Percentiles rank a stretch among this genome's conserved stretches.
Evolutionary conservation across 2,113 vertebrate genomes (phyloP).

Genomic region (Protobothrops flavoviridis): DNA sequence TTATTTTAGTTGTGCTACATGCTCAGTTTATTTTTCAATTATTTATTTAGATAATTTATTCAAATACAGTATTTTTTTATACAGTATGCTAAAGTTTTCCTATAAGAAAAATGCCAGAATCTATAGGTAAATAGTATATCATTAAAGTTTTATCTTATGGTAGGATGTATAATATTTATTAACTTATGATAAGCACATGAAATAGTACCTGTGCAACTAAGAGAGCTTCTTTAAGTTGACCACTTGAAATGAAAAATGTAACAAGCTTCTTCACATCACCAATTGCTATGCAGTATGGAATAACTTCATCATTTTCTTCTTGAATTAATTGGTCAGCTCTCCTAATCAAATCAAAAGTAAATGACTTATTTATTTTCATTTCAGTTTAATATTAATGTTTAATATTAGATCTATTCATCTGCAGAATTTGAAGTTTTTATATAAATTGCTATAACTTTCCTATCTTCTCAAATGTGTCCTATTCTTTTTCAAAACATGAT

Average conservation of each 20-base stretch:
- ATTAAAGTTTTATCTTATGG: not conserved
- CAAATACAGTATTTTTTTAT: not conserved
- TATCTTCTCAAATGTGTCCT: not conserved
- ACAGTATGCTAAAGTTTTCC: not conserved
- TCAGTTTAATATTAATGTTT: not conserved
- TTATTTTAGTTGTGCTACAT: not conserved
- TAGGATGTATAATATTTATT: not conserved
- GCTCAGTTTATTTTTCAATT: not conserved
- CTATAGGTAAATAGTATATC: not conserved
- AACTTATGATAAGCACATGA: fast-evolving
- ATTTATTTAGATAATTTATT: not conserved
- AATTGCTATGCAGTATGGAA: constrained; percentile 90
- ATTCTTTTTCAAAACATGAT: not conserved
- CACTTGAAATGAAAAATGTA: constrained; percentile 87
- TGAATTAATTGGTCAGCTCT: constrained; percentile 94
- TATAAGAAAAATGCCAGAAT: not conserved
- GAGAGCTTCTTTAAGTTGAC: constrained; percentile 90
- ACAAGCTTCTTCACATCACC: constrained; percentile 91
- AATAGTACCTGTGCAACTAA: constrained; percentile 88
- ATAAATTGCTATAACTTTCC: not conserved
- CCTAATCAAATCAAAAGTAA: constrained; percentile 67
- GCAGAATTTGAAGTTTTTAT: not conserved
- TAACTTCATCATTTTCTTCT: constrained; percentile 91
- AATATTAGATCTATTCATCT: not conserved
- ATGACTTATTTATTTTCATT: not conserved